Base-by-base conservation (phyloP, 2,113 vertebrate genomes). In the Coturnix japonica region DNA sequence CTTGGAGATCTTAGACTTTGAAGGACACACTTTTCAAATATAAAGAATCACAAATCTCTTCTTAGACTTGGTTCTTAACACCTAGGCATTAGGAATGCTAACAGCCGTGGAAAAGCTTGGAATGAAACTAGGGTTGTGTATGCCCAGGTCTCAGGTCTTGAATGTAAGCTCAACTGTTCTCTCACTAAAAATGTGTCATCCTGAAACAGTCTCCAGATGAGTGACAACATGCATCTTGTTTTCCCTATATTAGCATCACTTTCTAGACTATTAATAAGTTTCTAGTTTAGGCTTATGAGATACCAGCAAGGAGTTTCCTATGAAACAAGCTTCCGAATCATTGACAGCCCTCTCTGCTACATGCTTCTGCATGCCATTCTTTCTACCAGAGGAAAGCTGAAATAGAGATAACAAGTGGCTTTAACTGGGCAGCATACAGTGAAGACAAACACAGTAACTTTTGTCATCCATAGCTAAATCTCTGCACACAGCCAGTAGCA, bases 401-500 rank as follows among this genome's bases (percentile, higher is more conserved):
- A 84, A 60, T 75, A 92, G 93, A 81, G 41, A 67, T 76, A 82
- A 87, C 64, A 33, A 74, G 56, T 59, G 28, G 28, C 14, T 46
- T 93, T 70, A 75, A 81, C 19, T 88, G 54, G 71, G 49, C 79
- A 92, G 37, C 56, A 44, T 75, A 60, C 33, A 61, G 56, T 53
- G 33, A 39, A 83, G 63, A 63, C 31, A 89, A 89, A 85, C 56
- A 21, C 11, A 41, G 19, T 35, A 41, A 81, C 76, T 89, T 85
- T 91, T 43, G 63, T 88, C 74, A 88, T 81, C 71, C 30, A n/a
- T 86, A 85, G 26, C 56, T 76, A 79, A 82, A 41, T 90, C 60
- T 88, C 39, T 83, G 22, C 9, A 17, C 39, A 91, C 59, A 56
- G 28, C 9, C 53, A 35, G 43, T 49, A 60, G 47, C 39, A 64